phyloP scores from a whole-genome alignment of 1,140 invertebrate genomes.

The Drosophila guanche region DNA sequence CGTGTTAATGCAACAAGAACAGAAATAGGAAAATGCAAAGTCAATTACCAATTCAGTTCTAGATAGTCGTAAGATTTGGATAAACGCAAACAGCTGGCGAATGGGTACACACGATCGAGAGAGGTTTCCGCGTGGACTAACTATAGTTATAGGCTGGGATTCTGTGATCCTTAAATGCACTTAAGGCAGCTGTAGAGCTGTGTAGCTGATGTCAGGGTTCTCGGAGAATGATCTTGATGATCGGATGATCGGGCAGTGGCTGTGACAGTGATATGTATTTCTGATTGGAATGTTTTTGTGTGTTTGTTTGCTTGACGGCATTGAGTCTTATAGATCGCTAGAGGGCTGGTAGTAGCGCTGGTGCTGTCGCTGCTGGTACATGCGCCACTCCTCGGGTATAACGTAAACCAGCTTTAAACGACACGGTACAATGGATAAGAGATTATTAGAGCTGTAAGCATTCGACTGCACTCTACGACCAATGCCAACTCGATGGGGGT shows the following conservation, averaged over 20 bases:
- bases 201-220: slow-evolving; percentile 25
- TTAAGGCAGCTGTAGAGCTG: slow-evolving; percentile 24
- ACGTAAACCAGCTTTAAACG: slow-evolving; percentile 83
- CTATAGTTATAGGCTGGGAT: slow-evolving; percentile 37
- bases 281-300: slow-evolving; percentile 38
- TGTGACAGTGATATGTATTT: slow-evolving; percentile 34
- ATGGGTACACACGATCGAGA: slow-evolving; percentile 50
- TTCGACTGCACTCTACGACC: no score
- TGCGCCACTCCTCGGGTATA: slow-evolving; percentile 83
- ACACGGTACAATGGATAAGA: slow-evolving; percentile 60
- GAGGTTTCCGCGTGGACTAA: slow-evolving; percentile 49
- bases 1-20: slow-evolving; percentile 59
- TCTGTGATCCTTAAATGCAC: slow-evolving; percentile 29
- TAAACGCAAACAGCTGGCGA: slow-evolving; percentile 57
- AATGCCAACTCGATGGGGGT: no score
- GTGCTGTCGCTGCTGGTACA: slow-evolving; percentile 82
- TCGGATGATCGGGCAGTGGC: slow-evolving; percentile 55
- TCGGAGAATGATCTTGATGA: slow-evolving; percentile 26
- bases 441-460: slow-evolving; percentile 57
- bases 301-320: slow-evolving; percentile 10
- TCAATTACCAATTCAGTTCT: slow-evolving; percentile 72
- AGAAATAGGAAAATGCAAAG: slow-evolving; percentile 55
- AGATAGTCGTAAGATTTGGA: slow-evolving; percentile 56
- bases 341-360: slow-evolving; percentile 83
- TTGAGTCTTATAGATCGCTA: slow-evolving; percentile 74